A percentile compares a stretch with the other conserved stretches of the same genome.
Conservation (phyloP, 2,113 vertebrate species). For the Paraplagusia blochii region DNA sequence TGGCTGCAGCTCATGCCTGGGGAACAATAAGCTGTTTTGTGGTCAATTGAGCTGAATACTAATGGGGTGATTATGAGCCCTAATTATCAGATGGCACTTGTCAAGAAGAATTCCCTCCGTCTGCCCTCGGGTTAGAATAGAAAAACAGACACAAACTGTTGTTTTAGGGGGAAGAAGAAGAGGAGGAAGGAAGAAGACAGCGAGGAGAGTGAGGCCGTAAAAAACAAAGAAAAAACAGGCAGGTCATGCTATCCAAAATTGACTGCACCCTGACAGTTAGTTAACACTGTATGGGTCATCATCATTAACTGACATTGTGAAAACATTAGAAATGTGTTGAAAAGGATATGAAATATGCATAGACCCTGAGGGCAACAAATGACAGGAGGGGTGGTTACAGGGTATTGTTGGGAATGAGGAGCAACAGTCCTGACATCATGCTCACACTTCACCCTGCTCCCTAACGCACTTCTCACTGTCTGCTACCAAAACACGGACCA, state of each 20-base stretch:
- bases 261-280: slow-evolving; percentile 1
- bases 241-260: background rate
- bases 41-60: slow-evolving; percentile 70
- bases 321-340: slow-evolving; percentile 52
- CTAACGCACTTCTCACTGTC: too few relatives aligned
- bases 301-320: slow-evolving; percentile 47
- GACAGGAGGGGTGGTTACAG: slow-evolving; percentile 20
- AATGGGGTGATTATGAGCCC: slow-evolving; percentile 67
- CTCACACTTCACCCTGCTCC: too few relatives aligned
- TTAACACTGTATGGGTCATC: background rate
- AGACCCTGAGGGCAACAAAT: slow-evolving; percentile 34
- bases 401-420: slow-evolving; percentile 29
- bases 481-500: too few relatives aligned
- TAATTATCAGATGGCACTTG: slow-evolving; percentile 73
- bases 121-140: slow-evolving; percentile 60
- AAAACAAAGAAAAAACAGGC: background rate
- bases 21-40: slow-evolving; percentile 53
- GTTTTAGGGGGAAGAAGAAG: slow-evolving; percentile 34
- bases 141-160: slow-evolving; percentile 60
- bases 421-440: slow-evolving; percentile 9
- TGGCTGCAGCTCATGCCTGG: slow-evolving; percentile 30
- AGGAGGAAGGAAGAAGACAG: too few relatives aligned
- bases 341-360: slow-evolving; percentile 61
- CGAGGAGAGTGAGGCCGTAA: slow-evolving; percentile 2
- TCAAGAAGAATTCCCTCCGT: slow-evolving; percentile 52